Evolutionary conservation across 1,140 invertebrate species (phyloP), one percentile per base, ranked within the genome.

Genomic region (Aporrectodea caliginosa): DNA sequence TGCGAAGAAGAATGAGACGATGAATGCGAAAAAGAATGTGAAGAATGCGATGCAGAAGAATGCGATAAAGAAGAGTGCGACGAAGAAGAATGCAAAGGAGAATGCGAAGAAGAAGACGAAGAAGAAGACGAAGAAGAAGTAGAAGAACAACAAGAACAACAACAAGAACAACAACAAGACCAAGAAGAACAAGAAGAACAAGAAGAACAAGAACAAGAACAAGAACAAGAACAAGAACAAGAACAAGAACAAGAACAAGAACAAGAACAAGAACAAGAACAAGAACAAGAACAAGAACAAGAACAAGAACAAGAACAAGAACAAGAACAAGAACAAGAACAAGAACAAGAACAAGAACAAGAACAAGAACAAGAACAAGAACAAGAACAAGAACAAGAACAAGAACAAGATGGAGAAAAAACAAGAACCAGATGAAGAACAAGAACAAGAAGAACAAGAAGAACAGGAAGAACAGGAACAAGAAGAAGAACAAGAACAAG

Each of bases 291-390:
- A n/a, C n/a, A n/a, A n/a, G n/a, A n/a, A n/a, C n/a, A n/a, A n/a
- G n/a, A 75, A 75, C 30, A 75, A 75, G 74, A 75, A 75, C 30
- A 75, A 75, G 74, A 75, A 75, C 30, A 75, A 75, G 74, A 75
- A 75, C 30, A 75, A 75, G 74, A 75, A 75, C 30, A 75, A 75
- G 74, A 35, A 75, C 30, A 32, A 75, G 33, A 32, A 75, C 16
- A 32, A 75, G 33, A 32, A 75, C 16, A 32, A 75, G 33, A 32
- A 75, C 16, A 32, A 75, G 33, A 32, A 75, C 16, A 32, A 75
- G 33, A 32, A 75, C 16, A 32, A 75, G 33, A 32, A 75, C 16
- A 32, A 75, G 33, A 32, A 75, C 16, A 75, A 35, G 34, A 75
- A 35, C 16, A 75, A 75, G 74, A 75, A 35, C n/a, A n/a, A n/a